These are phyloP conservation scores for Amphipyra berbera DNA, from an alignment of 2,888 invertebrate genomes.

Conservation along the genomic window DNA sequence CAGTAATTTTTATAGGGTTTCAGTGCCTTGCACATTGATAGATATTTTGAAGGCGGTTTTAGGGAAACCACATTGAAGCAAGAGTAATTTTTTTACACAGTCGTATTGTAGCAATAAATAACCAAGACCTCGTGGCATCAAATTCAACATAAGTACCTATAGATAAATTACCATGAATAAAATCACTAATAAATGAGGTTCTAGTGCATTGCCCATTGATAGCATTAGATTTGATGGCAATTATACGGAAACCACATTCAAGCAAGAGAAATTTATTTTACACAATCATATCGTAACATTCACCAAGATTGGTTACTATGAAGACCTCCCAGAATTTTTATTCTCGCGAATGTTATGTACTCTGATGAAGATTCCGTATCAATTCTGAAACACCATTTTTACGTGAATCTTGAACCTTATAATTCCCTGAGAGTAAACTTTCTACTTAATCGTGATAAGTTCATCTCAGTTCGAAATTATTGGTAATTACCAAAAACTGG, in stretches of 20 bases:
- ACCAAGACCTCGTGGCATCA: too few relatives aligned
- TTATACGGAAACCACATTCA: too few relatives aligned
- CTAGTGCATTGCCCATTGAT: too few relatives aligned
- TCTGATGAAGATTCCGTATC: conserved; percentile 43
- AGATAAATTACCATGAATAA: too few relatives aligned
- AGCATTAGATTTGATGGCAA: too few relatives aligned
- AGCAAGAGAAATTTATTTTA: too few relatives aligned
- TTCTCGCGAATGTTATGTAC: conserved; percentile 10
- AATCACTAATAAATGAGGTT: too few relatives aligned
- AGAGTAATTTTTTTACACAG: too few relatives aligned
- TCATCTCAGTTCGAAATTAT: conserved; percentile 46
- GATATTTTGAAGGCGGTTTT: too few relatives aligned
- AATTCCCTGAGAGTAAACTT: conserved; percentile 44
- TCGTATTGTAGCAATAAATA: neutral
- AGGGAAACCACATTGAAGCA: too few relatives aligned
- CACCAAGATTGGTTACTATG: neutral
- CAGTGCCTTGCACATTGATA: too few relatives aligned
- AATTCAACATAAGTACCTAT: neutral
- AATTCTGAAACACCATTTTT: conserved; percentile 39
- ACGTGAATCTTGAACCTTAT: conserved; percentile 40
- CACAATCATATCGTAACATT: neutral
- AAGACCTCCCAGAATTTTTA: conserved; percentile 5
- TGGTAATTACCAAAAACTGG: conserved; percentile 47
- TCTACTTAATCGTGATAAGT: conserved; percentile 55
- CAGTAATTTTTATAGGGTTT: too few relatives aligned